A percentile compares a stretch with the other conserved stretches of the same genome.
These are phyloP conservation scores for Malachius bipustulatus DNA, from an alignment of 2,888 invertebrate species.

Conservation along the genomic window DNA sequence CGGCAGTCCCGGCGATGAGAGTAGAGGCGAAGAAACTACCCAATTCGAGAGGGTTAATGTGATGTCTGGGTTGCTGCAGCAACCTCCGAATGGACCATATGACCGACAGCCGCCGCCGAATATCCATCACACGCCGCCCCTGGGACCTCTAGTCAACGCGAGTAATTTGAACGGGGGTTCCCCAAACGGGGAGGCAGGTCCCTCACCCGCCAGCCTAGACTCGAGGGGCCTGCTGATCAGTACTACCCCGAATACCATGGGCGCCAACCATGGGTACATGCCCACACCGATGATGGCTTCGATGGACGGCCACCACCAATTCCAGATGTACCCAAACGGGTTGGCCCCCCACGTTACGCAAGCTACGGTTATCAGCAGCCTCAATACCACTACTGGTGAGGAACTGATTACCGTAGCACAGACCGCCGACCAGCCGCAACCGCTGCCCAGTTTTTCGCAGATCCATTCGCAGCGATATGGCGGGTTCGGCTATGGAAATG, in stretches of 20 bases:
- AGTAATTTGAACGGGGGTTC: constrained; percentile 55
- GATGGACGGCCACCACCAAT: constrained; percentile 28
- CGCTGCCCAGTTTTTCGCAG: constrained; percentile 56
- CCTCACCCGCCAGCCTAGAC: constrained; percentile 74
- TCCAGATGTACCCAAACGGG: constrained; percentile 67
- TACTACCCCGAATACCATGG: constrained; percentile 33
- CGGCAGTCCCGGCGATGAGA: constrained; percentile 32
- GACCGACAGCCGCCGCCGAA: constrained; percentile 47
- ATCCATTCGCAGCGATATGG: constrained; percentile 42
- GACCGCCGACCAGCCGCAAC: constrained; percentile 34
- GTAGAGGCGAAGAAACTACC: constrained; percentile 28
- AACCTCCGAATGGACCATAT: constrained; percentile 33
- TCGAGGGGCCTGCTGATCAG: constrained; percentile 80
- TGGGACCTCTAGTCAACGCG: neutral
- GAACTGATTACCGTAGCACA: constrained; percentile 30
- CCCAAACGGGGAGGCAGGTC: constrained; percentile 95
- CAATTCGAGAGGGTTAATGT: constrained; percentile 46
- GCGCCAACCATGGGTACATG: constrained; percentile 32
- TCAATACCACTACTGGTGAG: constrained; percentile 77
- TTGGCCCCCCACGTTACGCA: constrained; percentile 73
- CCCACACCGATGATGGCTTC: constrained; percentile 17
- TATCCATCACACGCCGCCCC: constrained; percentile 45
- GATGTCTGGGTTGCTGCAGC: constrained; percentile 40
- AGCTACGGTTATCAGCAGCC: constrained; percentile 51
- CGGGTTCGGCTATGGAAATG: constrained; percentile 40